These are phyloP conservation scores for Microctonus aethiopoides DNA, from an alignment of 2,888 invertebrate genomes.

Conservation along the genomic window DNA sequence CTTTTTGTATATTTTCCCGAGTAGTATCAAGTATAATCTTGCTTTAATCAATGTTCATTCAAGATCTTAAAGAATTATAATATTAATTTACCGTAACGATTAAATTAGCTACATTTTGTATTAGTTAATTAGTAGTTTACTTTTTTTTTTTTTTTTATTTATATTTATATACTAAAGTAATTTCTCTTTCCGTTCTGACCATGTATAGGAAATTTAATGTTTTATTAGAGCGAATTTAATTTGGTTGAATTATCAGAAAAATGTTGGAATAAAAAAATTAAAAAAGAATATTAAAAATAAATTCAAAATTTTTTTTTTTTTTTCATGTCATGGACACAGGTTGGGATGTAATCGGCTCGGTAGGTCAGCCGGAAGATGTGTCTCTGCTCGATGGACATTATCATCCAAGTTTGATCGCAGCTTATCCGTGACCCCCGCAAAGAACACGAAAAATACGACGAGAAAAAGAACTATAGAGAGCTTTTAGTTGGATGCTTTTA, in stretches of 20 bases:
- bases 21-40: neutral
- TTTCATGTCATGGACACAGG: conserved; percentile 9
- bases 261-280: neutral
- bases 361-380: conserved; percentile 25
- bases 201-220: neutral
- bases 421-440: conserved; percentile 19
- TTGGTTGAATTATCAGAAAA: conserved; percentile 5
- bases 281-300: neutral
- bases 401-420: conserved; percentile 22
- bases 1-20: neutral
- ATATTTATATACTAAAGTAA: neutral
- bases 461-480: too few species aligned
- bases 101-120: neutral
- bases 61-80: neutral
- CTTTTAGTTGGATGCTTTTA: too few species aligned
- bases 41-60: neutral
- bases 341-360: conserved; percentile 25
- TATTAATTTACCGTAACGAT: neutral
- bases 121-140: neutral
- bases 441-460: neutral
- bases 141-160: neutral
- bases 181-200: neutral
- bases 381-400: conserved; percentile 19
- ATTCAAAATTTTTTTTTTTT: neutral
- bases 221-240: neutral